A percentile compares a stretch with the other conserved stretches of the same genome.
These are phyloP conservation scores for Sebastes cheni DNA, from an alignment of 2,797 vertebrate genomes.

Conservation along the genomic window DNA sequence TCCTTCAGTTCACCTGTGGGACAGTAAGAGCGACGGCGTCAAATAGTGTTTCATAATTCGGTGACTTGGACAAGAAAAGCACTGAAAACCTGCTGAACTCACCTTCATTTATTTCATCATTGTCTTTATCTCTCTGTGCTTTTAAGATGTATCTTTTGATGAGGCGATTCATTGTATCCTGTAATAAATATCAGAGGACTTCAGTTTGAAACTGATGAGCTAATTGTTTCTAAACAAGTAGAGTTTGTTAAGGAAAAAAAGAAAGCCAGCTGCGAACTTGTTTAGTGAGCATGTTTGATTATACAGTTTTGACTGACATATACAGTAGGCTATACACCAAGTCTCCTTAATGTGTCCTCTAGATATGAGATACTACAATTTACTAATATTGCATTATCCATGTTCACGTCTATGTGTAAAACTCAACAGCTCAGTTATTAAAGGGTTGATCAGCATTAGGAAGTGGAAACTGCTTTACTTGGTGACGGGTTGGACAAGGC, in stretches of 20 bases:
- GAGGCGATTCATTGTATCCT: constrained; percentile 97
- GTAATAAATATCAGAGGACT: constrained; percentile 22
- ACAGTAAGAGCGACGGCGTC: background rate
- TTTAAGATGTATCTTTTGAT: constrained; percentile 84
- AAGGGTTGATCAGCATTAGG: background rate
- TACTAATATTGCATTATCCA: background rate
- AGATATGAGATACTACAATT: background rate
- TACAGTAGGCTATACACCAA: background rate
- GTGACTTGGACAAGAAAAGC: background rate
- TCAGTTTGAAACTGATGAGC: background rate
- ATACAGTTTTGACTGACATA: background rate
- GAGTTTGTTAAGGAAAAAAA: background rate
- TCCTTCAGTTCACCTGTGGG: constrained; percentile 92
- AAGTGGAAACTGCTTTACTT: constrained; percentile 81
- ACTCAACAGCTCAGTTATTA: background rate
- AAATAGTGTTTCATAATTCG: background rate
- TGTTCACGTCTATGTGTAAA: background rate
- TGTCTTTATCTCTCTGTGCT: constrained; percentile 87
- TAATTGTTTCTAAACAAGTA: background rate
- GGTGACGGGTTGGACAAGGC: constrained; percentile 85
- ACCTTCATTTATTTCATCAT: constrained; percentile 96
- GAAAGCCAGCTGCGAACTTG: background rate
- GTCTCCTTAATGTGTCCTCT: background rate
- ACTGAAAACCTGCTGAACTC: constrained; percentile 25
- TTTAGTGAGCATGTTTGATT: background rate